phyloP scores from a whole-genome alignment of 2,888 invertebrate species.

The Hololepta plana region DNA sequence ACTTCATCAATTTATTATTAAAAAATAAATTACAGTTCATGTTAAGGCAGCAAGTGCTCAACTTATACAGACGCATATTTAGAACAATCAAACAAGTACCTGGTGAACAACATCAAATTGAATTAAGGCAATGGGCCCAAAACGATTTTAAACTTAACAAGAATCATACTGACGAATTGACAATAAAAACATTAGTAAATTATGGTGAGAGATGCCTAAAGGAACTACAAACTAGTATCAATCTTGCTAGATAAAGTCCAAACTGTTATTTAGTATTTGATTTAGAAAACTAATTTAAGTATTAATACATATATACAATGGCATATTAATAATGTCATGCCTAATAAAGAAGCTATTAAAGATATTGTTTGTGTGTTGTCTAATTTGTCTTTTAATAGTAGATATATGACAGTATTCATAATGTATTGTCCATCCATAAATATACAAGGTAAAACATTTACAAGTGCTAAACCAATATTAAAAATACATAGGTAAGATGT shows the following conservation, averaged over 20 bases:
- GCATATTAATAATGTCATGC: conserved; percentile 48
- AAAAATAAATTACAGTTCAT: conserved; percentile 71
- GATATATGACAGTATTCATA: conserved; percentile 39
- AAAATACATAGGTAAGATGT: too few relatives aligned
- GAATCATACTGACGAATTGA: conserved; percentile 50
- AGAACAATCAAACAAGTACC: conserved; percentile 46
- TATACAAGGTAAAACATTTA: conserved; percentile 87
- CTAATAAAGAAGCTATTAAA: conserved; percentile 48
- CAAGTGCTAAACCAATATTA: conserved; percentile 73
- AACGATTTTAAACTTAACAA: conserved; percentile 55
- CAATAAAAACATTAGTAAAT: conserved; percentile 51
- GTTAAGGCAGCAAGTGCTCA: conserved; percentile 58
- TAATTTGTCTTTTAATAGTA: conserved; percentile 5
- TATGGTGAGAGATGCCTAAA: conserved; percentile 50
- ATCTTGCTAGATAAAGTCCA: conserved; percentile 38
- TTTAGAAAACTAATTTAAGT: conserved; percentile 15
- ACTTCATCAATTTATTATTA: too few relatives aligned
- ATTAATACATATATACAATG: conserved; percentile 14
- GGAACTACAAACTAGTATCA: conserved; percentile 45
- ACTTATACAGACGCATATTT: conserved; percentile 55
- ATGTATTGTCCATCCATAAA: conserved; percentile 90
- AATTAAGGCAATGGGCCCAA: conserved; percentile 55
- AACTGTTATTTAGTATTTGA: too few relatives aligned
- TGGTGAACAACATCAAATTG: conserved; percentile 39
- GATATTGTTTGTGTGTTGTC: conserved; percentile 30